Evolutionary conservation across 2,113 vertebrate genomes (phyloP).

Genomic region (Porphyrio hochstetteri): DNA sequence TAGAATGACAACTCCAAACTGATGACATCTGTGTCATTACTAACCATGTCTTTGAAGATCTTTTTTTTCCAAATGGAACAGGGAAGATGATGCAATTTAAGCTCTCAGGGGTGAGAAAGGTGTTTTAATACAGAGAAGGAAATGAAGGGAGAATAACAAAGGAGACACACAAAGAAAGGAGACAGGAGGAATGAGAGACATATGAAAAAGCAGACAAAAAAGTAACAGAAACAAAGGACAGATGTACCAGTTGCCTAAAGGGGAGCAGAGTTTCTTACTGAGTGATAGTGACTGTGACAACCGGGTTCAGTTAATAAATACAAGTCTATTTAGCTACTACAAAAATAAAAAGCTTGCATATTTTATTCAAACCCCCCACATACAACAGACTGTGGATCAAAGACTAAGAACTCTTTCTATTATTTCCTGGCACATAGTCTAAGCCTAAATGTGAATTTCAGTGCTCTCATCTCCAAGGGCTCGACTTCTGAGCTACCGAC

Average conservation of each 20-base stretch:
- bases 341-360: not conserved
- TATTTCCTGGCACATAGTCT: not conserved
- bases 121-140: constrained; percentile 37
- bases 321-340: not conserved
- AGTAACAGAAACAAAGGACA: constrained; percentile 33
- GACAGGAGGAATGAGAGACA: not conserved
- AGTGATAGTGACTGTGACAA: not conserved
- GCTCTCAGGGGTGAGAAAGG: constrained; percentile 32
- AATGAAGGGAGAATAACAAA: constrained; percentile 41
- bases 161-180: not conserved
- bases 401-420: not conserved
- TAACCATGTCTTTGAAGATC: not conserved
- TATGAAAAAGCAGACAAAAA: not conserved
- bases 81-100: constrained; percentile 21
- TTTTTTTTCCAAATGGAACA: not conserved
- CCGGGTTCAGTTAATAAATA: constrained; percentile 14
- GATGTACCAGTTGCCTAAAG: not conserved
- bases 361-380: not conserved
- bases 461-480: not conserved
- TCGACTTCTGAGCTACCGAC: not conserved
- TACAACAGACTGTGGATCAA: not conserved
- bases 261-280: not conserved
- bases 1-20: not conserved
- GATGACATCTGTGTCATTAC: not conserved
- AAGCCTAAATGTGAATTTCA: constrained; percentile 15